phyloP scores from a whole-genome alignment of 30 jellyfish, hydroid and myxozoan species.

The Hydra vulgaris region DNA sequence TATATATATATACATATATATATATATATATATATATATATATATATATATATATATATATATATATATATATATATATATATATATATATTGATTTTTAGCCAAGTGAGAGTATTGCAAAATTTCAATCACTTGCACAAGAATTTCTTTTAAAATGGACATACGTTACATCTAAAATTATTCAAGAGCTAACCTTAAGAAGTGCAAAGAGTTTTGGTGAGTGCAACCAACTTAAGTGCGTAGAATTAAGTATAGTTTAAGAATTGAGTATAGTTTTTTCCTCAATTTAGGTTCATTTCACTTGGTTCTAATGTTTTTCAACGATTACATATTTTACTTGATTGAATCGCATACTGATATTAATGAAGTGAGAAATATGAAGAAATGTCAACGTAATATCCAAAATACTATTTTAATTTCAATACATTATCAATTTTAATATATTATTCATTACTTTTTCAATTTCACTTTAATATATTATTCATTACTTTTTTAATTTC shows the following conservation, averaged over 20 bases:
- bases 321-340: constrained; percentile 76
- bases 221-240: too few species aligned
- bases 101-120: constrained; percentile 85
- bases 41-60: too few species aligned
- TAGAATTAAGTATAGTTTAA: too few species aligned
- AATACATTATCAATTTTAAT: too few species aligned
- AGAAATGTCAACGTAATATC: not conserved
- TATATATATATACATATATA: too few species aligned
- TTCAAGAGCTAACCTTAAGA: constrained; percentile 82
- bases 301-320: constrained; percentile 84
- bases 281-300: constrained; percentile 73
- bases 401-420: too few species aligned
- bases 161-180: constrained; percentile 69
- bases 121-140: constrained; percentile 84
- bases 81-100: not conserved
- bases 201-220: constrained; percentile 98
- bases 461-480: too few species aligned
- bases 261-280: not conserved
- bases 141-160: constrained; percentile 85
- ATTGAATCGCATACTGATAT: constrained; percentile 86
- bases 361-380: constrained; percentile 38
- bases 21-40: too few species aligned
- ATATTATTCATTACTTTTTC: too few species aligned
- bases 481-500: too few species aligned
- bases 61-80: too few species aligned